Conservation (phyloP, 2,797 vertebrate species). For the Hippopotamyrus pictus region DNA sequence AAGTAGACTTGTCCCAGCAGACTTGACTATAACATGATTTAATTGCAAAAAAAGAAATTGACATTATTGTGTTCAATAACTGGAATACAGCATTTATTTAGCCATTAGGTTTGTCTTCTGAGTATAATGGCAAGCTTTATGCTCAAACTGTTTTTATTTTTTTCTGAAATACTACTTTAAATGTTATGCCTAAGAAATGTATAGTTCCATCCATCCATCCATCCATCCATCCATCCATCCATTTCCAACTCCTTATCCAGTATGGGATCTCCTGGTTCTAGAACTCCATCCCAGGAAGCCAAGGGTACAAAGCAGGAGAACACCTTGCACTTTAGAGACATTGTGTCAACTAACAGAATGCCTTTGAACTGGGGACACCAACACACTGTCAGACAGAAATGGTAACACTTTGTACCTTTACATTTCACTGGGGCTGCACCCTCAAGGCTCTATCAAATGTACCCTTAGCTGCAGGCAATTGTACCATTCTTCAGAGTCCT, state of each 20-base stretch:
- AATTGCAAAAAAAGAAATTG: background rate
- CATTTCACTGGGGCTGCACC: background rate
- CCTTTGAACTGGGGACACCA: background rate
- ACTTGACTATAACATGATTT: background rate
- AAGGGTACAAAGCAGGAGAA: background rate
- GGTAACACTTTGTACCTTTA: background rate
- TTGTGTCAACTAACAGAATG: background rate
- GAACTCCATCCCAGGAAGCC: background rate
- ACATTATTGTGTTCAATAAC: background rate
- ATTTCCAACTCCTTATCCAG: background rate
- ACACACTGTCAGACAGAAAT: background rate
- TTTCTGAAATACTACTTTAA: background rate
- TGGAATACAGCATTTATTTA: background rate
- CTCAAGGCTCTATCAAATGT: background rate
- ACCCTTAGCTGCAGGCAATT: background rate
- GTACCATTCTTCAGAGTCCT: background rate
- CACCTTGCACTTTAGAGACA: background rate
- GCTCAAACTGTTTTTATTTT: background rate
- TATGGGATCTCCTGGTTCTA: background rate
- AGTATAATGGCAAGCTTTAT: background rate
- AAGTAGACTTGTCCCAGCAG: background rate
- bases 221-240: background rate
- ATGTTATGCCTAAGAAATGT: background rate
- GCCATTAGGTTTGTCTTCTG: background rate
- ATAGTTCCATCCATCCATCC: background rate